A percentile compares a stretch with the other conserved stretches of the same genome.
Evolutionary conservation across 2,888 invertebrate species (phyloP).

Genomic region (Salpingus planirostris): DNA sequence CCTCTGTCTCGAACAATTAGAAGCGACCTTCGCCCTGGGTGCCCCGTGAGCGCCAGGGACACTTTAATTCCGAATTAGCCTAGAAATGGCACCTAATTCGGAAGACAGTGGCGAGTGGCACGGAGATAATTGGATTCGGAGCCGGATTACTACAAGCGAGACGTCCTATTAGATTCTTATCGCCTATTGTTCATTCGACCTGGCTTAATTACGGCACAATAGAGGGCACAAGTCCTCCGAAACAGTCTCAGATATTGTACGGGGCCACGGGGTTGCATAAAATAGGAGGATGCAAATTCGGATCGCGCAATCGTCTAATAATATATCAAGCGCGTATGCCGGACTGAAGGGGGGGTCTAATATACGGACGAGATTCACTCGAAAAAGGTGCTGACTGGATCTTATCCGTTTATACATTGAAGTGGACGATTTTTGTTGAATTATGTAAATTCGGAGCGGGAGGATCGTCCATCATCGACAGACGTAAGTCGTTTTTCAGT

Average conservation of each 20-base stretch:
- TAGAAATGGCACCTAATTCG: slow-evolving; percentile 36
- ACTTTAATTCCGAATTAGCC: slow-evolving; percentile 31
- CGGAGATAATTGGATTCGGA: slow-evolving; percentile 34
- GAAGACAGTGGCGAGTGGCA: slow-evolving; percentile 29
- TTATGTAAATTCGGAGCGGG: slow-evolving; percentile 38
- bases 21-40: too few species aligned
- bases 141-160: slow-evolving; percentile 31
- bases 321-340: too few species aligned
- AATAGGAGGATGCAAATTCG: too few species aligned
- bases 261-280: too few species aligned
- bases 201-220: slow-evolving; percentile 15
- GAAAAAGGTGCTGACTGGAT: slow-evolving; percentile 36
- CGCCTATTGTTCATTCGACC: slow-evolving; percentile 17
- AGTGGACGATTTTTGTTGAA: slow-evolving; percentile 39
- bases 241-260: too few species aligned
- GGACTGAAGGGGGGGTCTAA: too few species aligned
- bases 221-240: too few species aligned
- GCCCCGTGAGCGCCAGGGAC: too few species aligned
- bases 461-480: slow-evolving; percentile 35
- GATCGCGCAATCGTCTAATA: too few species aligned
- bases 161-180: slow-evolving; percentile 35
- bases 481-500: slow-evolving; percentile 16
- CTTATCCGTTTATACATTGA: slow-evolving; percentile 24
- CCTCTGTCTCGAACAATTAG: too few species aligned
- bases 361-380: slow-evolving; percentile 37